phyloP scores from a whole-genome alignment of 2,888 invertebrate genomes.

The Xanthorhoe designata region DNA sequence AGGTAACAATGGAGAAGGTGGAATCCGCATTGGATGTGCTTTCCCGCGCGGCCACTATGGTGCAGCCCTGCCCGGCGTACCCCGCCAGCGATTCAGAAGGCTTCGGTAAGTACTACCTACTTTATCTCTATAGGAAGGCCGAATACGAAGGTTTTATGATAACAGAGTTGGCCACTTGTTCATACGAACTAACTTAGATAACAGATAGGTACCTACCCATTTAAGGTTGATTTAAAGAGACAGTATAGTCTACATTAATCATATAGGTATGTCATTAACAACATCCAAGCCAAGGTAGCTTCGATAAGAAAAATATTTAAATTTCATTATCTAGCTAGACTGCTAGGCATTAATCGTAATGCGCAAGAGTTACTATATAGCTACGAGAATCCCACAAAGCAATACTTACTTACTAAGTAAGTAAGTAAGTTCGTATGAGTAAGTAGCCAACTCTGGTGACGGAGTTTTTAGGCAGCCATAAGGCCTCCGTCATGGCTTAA shows the following conservation, averaged over 20 bases:
- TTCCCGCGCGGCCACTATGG: slow-evolving; percentile 95
- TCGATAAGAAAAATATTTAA: background rate
- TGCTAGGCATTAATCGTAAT: background rate
- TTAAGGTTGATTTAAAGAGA: slow-evolving; percentile 3
- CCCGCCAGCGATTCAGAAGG: slow-evolving; percentile 80
- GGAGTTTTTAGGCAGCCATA: too few relatives aligned
- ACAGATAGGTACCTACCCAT: slow-evolving; percentile 2
- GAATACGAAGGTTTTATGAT: slow-evolving; percentile 19
- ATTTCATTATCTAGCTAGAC: background rate
- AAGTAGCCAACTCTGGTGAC: too few relatives aligned
- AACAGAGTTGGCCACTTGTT: background rate
- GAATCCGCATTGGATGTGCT: slow-evolving; percentile 95
- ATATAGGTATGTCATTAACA: background rate
- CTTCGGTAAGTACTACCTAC: slow-evolving; percentile 73
- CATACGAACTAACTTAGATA: too few relatives aligned
- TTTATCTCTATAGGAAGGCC: slow-evolving; percentile 11
- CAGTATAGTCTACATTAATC: background rate
- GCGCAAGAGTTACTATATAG: slow-evolving; percentile 8
- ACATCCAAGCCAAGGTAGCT: background rate
- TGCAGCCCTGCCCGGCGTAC: slow-evolving; percentile 89
- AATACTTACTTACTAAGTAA: too few relatives aligned
- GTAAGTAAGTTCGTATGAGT: too few relatives aligned
- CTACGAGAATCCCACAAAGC: slow-evolving; percentile 1
- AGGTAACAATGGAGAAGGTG: slow-evolving; percentile 87
- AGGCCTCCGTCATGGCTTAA: too few relatives aligned